Evolutionary conservation across 2,888 invertebrate species (phyloP), one percentile per base, ranked within the genome.

Genomic region (Oxycera nigricornis): DNA sequence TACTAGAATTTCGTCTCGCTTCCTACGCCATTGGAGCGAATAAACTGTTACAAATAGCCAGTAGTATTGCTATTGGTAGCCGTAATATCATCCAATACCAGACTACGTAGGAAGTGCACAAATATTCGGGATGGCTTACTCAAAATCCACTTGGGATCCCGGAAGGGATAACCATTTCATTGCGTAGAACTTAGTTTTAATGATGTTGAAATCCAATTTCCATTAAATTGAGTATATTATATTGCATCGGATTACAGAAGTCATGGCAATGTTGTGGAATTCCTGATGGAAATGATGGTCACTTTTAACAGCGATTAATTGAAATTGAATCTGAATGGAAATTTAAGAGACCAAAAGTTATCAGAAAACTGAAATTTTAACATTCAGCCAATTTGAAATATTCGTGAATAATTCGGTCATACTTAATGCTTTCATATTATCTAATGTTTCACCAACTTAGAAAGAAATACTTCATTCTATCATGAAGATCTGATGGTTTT

Each of bases 171-270:
- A 50, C 52, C 6, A 70, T 30, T 70, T 52, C 35, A 52, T 20
- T 30, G 70, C 52, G 70, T 52, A 31, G 52, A 52, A 70, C 55
- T 65, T 55, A 55, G 24, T 70, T 70, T 70, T 70, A 70, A 70
- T 55, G 70, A 70, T 70, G 55, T 35, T 3, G 55, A 52, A 70
- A 55, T 70, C 55, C 55, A 31, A 70, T 70, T 70, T 55, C 52
- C 46, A 70, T 70, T 70, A 52, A 20, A 70, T 9, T 31, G 14
- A 52, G n/a, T n/a, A n/a, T n/a, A n/a, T n/a, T n/a, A n/a, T n/a
- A 55, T 67, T 20, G 67, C 1, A 46, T 67, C 41, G 26, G 26
- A 46, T 46, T n/a, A 46, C 35, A 26, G 14, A 17, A 35, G 22
- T 35, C 26, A 28, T 59, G 59, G 26, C 6, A 28, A 24, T 59